Evolutionary conservation across 2,888 invertebrate genomes (phyloP).

Genomic region (Ctena decussata): DNA sequence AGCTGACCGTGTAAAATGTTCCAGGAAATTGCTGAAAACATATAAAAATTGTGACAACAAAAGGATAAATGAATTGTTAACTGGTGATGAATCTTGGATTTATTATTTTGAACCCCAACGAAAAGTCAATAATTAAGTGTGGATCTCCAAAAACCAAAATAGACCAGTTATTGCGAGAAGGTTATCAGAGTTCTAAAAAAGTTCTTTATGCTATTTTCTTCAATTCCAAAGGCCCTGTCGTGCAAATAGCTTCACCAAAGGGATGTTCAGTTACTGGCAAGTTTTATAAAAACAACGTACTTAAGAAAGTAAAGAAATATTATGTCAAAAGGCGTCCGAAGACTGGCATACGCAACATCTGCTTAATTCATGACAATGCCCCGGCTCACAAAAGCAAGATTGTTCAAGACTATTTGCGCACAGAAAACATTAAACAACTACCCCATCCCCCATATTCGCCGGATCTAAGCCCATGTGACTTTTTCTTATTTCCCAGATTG

Average conservation of each 20-base stretch:
- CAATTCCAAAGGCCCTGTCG: no score
- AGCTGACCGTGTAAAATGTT: slow-evolving; percentile 13
- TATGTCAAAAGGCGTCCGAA: not conserved
- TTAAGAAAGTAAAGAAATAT: not conserved
- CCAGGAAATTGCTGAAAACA: not conserved
- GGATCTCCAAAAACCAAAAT: not conserved
- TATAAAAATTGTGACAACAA: not conserved
- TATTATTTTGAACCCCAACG: slow-evolving; percentile 7
- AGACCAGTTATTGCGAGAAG: slow-evolving; percentile 1
- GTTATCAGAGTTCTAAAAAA: not conserved
- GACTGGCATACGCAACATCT: not conserved
- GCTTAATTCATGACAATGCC: slow-evolving; percentile 1
- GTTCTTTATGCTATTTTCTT: no score
- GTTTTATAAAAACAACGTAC: not conserved
- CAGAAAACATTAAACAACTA: not conserved
- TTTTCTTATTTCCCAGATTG: not conserved
- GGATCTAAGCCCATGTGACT: not conserved
- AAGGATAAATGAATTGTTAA: not conserved
- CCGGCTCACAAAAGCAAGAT: not conserved
- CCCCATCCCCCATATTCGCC: slow-evolving; percentile 8
- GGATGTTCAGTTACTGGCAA: no score
- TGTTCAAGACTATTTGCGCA: not conserved
- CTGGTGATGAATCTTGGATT: slow-evolving; percentile 9
- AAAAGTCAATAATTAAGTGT: not conserved
- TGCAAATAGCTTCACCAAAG: no score